Conservation (phyloP, 1,140 invertebrate genomes). For the Philopotamus ludificatus region DNA sequence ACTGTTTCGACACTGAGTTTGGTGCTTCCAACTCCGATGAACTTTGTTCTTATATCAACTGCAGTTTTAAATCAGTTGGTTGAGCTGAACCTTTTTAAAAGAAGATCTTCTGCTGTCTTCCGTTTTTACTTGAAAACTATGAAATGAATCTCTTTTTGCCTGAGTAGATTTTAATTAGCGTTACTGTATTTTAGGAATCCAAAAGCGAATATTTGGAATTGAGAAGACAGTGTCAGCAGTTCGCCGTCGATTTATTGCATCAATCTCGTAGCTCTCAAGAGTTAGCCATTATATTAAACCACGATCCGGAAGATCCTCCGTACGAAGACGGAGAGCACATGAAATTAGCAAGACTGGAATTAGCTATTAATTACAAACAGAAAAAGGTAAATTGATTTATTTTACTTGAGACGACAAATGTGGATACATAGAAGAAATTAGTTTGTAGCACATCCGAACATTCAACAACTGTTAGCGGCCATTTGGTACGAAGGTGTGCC, state of each 20-base stretch:
- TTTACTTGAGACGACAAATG: too few species aligned
- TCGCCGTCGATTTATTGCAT: slow-evolving; percentile 85
- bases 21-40: too few species aligned
- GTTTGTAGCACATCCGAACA: slow-evolving; percentile 92
- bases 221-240: slow-evolving; percentile 82
- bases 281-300: slow-evolving; percentile 87
- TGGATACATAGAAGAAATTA: too few species aligned
- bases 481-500: slow-evolving; percentile 93
- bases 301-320: slow-evolving; percentile 69
- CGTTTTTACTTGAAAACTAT: too few species aligned
- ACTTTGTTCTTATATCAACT: too few species aligned
- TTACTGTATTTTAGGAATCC: too few species aligned
- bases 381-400: slow-evolving; percentile 70
- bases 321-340: slow-evolving; percentile 71
- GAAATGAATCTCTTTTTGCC: too few species aligned
- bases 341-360: slow-evolving; percentile 77
- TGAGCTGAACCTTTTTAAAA: too few species aligned
- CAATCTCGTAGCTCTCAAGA: slow-evolving; percentile 89
- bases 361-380: slow-evolving; percentile 90
- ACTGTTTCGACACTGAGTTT: too few species aligned
- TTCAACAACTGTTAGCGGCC: slow-evolving; percentile 85
- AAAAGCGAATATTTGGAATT: slow-evolving; percentile 78
- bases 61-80: too few species aligned
- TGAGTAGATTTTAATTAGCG: too few species aligned
- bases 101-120: too few species aligned